These are phyloP conservation scores for Nibea coibor DNA, from an alignment of 2,113 vertebrate species.

Conservation along the genomic window DNA sequence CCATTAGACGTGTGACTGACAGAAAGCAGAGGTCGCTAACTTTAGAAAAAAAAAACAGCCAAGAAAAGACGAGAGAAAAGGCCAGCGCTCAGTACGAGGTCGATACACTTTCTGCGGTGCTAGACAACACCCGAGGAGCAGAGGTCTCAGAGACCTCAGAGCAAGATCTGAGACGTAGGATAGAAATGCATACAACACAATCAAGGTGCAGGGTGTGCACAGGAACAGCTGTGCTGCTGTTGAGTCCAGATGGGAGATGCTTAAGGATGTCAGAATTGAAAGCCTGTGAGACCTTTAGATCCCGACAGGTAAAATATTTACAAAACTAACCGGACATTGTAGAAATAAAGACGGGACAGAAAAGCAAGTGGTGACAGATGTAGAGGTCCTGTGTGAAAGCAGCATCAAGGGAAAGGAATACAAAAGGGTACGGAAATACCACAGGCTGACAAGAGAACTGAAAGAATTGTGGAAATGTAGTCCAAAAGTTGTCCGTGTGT, in stretches of 20 bases:
- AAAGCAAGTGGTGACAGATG: conserved; percentile 27
- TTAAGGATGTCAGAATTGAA: not conserved
- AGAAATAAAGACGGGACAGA: not conserved
- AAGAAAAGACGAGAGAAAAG: conserved; percentile 25
- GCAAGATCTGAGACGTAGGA: conserved; percentile 15
- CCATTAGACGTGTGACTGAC: conserved; percentile 38
- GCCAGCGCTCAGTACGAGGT: conserved; percentile 14
- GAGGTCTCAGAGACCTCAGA: not conserved
- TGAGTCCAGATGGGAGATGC: conserved; percentile 28
- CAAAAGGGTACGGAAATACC: not conserved
- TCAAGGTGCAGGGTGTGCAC: conserved; percentile 3
- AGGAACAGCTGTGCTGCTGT: conserved; percentile 13
- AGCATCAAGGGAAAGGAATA: conserved; percentile 10
- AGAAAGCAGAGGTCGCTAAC: conserved; percentile 25
- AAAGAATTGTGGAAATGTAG: conserved; percentile 3
- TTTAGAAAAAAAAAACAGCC: conserved; percentile 1
- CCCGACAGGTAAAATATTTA: conserved; percentile 27
- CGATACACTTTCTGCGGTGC: conserved; percentile 12
- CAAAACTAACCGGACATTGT: conserved; percentile 21
- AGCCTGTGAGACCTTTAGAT: conserved; percentile 1
- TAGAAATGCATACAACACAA: not conserved
- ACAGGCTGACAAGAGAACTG: not conserved
- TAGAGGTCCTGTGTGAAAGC: not conserved
- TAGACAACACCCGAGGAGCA: conserved; percentile 4
- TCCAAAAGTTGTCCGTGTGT: not conserved